Percentiles rank a stretch among this genome's conserved stretches.
Evolutionary conservation across 2,888 invertebrate genomes (phyloP).

Genomic region (Spilosoma lubricipeda): DNA sequence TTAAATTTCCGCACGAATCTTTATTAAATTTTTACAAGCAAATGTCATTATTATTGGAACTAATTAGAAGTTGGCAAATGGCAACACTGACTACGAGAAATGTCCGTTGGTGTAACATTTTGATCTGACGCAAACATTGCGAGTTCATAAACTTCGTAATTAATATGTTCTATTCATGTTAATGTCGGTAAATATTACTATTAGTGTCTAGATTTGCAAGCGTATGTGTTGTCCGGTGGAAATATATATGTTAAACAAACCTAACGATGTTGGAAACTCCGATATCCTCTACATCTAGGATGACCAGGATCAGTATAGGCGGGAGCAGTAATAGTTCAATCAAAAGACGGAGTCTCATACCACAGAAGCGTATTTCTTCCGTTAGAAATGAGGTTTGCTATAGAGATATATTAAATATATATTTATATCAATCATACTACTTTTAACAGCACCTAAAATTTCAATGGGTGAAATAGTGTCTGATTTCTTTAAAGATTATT

Average conservation of each 20-base stretch:
- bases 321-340: constrained; percentile 73
- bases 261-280: constrained; percentile 71
- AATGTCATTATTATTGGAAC: neutral
- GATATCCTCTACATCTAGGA: constrained; percentile 68
- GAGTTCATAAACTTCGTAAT: constrained; percentile 22
- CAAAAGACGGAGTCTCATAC: constrained; percentile 72
- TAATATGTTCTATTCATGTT: constrained; percentile 6
- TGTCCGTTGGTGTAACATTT: constrained; percentile 55
- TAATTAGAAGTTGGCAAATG: neutral
- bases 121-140: constrained; percentile 43
- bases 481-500: neutral
- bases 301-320: constrained; percentile 72
- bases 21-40: neutral
- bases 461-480: neutral
- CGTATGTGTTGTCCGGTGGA: constrained; percentile 8
- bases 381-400: constrained; percentile 70
- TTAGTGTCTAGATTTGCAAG: constrained; percentile 6
- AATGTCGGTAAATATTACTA: constrained; percentile 13
- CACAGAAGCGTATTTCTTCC: constrained; percentile 59
- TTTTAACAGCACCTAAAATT: neutral
- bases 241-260: constrained; percentile 26
- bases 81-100: constrained; percentile 1
- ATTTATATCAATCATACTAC: neutral
- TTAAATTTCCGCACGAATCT: too few species aligned
- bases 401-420: too few species aligned